A percentile compares a stretch with the other conserved stretches of the same genome.
These are phyloP conservation scores for Phyto melanocephala DNA, from an alignment of 2,888 invertebrate genomes.

Conservation along the genomic window DNA sequence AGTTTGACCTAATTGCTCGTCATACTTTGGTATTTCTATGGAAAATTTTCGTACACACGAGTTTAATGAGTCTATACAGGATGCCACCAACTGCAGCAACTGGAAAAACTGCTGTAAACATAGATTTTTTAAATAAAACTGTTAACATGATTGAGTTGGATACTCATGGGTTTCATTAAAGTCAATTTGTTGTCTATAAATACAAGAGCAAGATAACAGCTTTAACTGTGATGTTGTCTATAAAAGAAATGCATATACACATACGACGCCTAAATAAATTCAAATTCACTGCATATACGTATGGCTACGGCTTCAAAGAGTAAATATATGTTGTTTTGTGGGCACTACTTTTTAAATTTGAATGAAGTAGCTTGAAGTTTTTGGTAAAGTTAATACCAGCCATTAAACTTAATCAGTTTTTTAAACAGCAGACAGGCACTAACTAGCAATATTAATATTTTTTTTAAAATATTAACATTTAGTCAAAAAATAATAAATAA, in stretches of 20 bases:
- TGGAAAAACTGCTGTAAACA: not conserved
- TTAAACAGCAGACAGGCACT: too few species aligned
- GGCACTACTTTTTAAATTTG: too few species aligned
- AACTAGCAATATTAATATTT: too few species aligned
- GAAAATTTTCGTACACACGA: not conserved
- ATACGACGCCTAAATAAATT: not conserved
- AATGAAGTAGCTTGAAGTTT: too few species aligned
- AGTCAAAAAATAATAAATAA: too few species aligned
- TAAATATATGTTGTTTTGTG: too few species aligned
- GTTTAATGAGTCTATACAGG: not conserved
- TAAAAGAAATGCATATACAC: not conserved
- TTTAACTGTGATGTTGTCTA: not conserved
- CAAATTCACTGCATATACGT: not conserved
- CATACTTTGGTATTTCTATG: not conserved
- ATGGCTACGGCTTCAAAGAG: not conserved
- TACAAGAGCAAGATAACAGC: not conserved
- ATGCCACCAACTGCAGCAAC: not conserved
- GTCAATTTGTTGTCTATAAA: slow-evolving; percentile 5
- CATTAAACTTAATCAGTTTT: too few species aligned
- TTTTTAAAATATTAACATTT: too few species aligned
- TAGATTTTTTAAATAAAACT: not conserved
- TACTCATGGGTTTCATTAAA: slow-evolving; percentile 18
- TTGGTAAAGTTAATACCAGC: too few species aligned
- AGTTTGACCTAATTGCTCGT: not conserved
- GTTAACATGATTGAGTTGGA: slow-evolving; percentile 3